Conservation (phyloP, 1,140 invertebrate species). For the Rhopalosiphum padi region DNA sequence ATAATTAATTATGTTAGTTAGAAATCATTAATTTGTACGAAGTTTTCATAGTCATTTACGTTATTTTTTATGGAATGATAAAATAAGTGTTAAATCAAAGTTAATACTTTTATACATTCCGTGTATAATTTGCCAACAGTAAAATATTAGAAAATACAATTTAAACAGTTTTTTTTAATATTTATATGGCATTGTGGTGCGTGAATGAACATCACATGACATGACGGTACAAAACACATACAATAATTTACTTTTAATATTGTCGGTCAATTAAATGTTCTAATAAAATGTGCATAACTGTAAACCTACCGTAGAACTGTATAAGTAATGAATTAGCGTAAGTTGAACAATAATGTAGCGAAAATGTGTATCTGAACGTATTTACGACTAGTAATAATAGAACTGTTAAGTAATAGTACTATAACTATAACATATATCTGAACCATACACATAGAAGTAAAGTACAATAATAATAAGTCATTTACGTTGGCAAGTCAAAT, state of each 20-base stretch:
- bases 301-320: neutral
- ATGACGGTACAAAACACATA: neutral
- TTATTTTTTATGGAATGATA: slow-evolving; percentile 9
- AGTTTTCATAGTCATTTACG: neutral
- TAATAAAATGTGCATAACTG: neutral
- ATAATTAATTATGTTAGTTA: neutral
- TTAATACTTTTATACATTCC: neutral
- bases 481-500: neutral
- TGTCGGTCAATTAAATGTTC: neutral
- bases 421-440: neutral
- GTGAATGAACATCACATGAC: neutral
- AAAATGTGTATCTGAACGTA: neutral
- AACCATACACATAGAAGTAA: neutral
- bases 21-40: neutral
- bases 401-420: neutral
- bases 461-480: neutral
- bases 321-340: neutral
- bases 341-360: neutral
- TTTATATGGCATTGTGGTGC: neutral
- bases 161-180: neutral
- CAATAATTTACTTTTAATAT: neutral
- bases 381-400: neutral
- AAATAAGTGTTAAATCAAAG: neutral
- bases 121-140: neutral
- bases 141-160: neutral